Evolutionary conservation across 2,113 vertebrate species (phyloP).

Genomic region (Daphoenositta chrysoptera): DNA sequence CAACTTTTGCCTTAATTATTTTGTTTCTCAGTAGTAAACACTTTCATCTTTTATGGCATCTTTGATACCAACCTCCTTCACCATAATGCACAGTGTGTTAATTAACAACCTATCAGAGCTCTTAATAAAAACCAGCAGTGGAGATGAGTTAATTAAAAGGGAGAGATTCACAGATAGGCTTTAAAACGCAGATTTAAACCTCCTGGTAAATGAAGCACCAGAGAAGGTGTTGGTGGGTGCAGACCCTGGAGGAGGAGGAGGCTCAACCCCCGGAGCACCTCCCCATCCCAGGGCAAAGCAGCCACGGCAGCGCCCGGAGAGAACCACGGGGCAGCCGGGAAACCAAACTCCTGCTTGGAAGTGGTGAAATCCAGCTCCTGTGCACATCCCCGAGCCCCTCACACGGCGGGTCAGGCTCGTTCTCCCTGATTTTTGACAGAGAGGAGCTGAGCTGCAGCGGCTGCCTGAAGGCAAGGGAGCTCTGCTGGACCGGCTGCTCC

Average conservation of each 20-base stretch:
- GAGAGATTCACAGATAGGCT: background rate
- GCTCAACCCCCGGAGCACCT: background rate
- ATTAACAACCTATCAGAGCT: conserved; percentile 18
- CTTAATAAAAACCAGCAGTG: background rate
- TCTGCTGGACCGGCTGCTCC: background rate
- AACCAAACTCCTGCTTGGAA: rapidly evolving
- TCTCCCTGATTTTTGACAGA: rapidly evolving
- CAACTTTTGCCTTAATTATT: background rate
- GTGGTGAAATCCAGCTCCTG: rapidly evolving
- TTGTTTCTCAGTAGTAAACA: background rate
- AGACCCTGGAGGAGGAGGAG: background rate
- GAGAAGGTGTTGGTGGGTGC: background rate
- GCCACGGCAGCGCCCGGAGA: background rate
- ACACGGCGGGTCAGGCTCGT: background rate
- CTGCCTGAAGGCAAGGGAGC: background rate
- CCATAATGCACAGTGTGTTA: background rate
- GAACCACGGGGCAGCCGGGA: rapidly evolving
- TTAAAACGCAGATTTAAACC: background rate
- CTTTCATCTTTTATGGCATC: conserved; percentile 1
- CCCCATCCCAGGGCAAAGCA: background rate
- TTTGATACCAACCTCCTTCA: background rate
- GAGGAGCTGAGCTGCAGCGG: background rate
- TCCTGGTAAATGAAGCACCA: background rate
- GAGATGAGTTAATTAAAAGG: conserved; percentile 33
- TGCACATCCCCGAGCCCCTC: background rate